Conservation (phyloP, 37 sponge, comb jelly and placozoan genomes). For the Eunapius fragilis region DNA sequence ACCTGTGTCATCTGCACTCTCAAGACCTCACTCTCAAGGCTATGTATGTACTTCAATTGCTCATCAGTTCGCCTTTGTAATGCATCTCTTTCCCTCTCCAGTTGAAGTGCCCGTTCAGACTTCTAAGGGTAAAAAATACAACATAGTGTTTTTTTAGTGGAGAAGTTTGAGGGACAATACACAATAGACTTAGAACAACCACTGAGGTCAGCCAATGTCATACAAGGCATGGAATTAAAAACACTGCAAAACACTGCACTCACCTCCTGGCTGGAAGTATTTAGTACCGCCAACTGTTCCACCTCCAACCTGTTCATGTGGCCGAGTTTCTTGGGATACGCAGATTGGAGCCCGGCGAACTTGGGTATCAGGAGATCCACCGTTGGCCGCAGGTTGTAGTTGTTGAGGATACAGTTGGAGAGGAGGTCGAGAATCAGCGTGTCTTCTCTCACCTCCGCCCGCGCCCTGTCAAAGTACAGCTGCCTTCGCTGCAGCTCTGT, state of each 20-base stretch:
- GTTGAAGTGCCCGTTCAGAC: neutral
- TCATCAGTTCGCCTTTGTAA: neutral
- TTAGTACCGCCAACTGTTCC: neutral
- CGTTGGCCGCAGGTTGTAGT: conserved; percentile 22
- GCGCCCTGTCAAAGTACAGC: conserved; percentile 29
- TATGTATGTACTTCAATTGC: neutral
- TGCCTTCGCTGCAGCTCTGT: conserved; percentile 46
- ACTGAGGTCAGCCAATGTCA: no score
- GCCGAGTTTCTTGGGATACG: neutral
- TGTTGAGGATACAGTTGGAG: conserved; percentile 27
- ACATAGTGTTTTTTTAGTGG: neutral
- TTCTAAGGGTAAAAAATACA: neutral
- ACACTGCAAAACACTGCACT: no score
- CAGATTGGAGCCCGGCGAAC: neutral
- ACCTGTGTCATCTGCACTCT: neutral
- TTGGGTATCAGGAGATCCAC: neutral
- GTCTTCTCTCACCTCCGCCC: neutral
- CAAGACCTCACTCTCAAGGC: neutral
- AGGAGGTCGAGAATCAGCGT: neutral
- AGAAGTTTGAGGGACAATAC: no score
- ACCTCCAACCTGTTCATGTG: conserved; percentile 38
- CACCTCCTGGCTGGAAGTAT: neutral
- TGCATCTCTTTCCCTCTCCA: neutral
- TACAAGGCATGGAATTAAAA: neutral
- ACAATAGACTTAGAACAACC: no score